phyloP scores from a whole-genome alignment of 2,888 invertebrate genomes.

The Dendrolimus houi region DNA sequence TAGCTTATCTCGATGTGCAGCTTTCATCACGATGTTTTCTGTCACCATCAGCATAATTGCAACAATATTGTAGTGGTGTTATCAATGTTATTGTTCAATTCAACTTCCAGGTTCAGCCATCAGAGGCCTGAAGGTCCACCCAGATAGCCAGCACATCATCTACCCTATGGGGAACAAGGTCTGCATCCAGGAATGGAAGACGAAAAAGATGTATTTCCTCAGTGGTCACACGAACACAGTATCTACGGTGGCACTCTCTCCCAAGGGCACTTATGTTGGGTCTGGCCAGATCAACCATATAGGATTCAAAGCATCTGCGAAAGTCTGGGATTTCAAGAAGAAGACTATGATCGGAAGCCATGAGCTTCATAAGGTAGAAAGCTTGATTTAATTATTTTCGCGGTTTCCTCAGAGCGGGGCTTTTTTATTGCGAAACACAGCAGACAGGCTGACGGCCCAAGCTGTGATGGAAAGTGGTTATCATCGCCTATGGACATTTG shows the following conservation, averaged over 20 bases:
- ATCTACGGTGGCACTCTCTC: conserved; percentile 85
- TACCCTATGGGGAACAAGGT: conserved; percentile 89
- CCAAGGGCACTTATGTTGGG: conserved; percentile 84
- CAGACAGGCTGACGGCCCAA: no score
- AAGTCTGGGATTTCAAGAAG: conserved; percentile 89
- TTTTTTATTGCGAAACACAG: no score
- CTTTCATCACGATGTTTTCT: no score
- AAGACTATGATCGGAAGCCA: conserved; percentile 80
- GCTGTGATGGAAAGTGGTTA: no score
- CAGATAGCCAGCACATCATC: conserved; percentile 81
- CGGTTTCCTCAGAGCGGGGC: no score
- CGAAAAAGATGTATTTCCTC: conserved; percentile 84
- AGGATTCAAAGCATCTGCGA: conserved; percentile 91
- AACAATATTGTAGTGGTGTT: no score
- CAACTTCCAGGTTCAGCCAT: conserved; percentile 45
- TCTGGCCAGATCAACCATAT: conserved; percentile 94
- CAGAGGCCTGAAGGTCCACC: conserved; percentile 82
- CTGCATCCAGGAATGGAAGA: conserved; percentile 80
- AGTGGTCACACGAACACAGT: conserved; percentile 88
- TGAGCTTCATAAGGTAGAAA: conserved; percentile 85
- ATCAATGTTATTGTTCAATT: no score
- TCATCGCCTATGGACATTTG: no score
- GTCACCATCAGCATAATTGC: no score
- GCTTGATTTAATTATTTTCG: no score
- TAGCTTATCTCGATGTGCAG: no score